Percentiles rank a stretch among this genome's conserved stretches.
These are phyloP conservation scores for Archegozetes longisetosus DNA, from an alignment of 1,140 invertebrate species.

Conservation along the genomic window DNA sequence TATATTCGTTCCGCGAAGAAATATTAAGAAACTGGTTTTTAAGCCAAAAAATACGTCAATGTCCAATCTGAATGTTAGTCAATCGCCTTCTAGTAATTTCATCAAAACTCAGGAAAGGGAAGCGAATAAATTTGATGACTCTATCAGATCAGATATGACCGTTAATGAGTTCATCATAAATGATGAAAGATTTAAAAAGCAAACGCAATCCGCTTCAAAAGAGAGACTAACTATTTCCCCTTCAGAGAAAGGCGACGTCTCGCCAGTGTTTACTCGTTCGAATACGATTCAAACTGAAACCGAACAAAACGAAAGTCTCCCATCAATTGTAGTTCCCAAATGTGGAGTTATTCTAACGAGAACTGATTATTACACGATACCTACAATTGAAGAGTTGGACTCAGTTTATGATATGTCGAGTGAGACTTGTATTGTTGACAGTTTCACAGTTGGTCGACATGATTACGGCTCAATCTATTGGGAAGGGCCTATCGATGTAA, in stretches of 20 bases:
- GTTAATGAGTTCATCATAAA: not conserved
- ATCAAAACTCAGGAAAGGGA: not conserved
- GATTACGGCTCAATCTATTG: slow-evolving; percentile 88
- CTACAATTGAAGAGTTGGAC: slow-evolving; percentile 53
- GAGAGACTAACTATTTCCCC: not conserved
- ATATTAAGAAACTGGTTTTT: slow-evolving; percentile 37
- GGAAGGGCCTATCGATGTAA: slow-evolving; percentile 67
- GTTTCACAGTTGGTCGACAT: slow-evolving; percentile 71
- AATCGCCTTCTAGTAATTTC: not conserved
- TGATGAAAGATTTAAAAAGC: no score
- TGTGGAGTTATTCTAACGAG: slow-evolving; percentile 29
- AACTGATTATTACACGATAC: slow-evolving; percentile 70
- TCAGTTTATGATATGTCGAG: slow-evolving; percentile 40
- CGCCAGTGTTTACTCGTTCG: not conserved
- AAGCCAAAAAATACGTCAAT: not conserved
- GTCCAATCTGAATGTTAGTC: not conserved
- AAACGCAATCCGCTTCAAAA: not conserved
- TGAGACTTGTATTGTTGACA: slow-evolving; percentile 65
- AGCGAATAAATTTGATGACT: not conserved
- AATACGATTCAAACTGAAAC: not conserved
- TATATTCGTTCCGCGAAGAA: slow-evolving; percentile 35
- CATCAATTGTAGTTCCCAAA: not conserved
- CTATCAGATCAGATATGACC: not conserved
- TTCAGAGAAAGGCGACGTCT: not conserved
- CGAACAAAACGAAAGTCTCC: not conserved